Evolutionary conservation across 2,797 vertebrate species (phyloP), one percentile per base, ranked within the genome.

Genomic region (Heterohyrax brucei): DNA sequence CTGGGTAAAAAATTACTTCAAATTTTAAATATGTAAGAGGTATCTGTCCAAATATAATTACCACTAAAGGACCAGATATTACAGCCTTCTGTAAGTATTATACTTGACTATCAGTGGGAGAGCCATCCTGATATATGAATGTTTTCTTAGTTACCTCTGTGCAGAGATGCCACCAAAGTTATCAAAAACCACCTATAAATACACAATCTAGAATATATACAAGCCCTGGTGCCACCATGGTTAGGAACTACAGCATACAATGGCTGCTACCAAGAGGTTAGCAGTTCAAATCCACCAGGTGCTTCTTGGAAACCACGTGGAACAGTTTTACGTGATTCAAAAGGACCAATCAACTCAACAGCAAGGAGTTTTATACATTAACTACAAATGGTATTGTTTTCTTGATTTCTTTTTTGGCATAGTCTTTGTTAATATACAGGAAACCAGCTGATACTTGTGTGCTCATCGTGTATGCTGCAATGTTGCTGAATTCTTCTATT

Each of bases 141-240:
- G 39, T 53, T 93, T 93, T 80, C 92, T 92, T 79, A 76, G 44
- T 30, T 44, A 56, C 56, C 86, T 75, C 85, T 53, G 86, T 46
- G 75, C 44, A 73, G 0, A 77, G n/a, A 89, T 78, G 75, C 56
- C 61, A 95, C 83, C 87, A 89, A 90, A 96, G 89, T 91, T 98
- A 97, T 95, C 97, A 96, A 95, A 96, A 95, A 79, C 10, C 94
- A 97, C 88, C 97, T 96, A 94, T 89, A 98, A 97, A 95, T 96
- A 93, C 92, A 97, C 98, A 98, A 98, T 97, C 97, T 95, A 97
- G 92, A 97, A 93, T 53, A 53, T 13, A 53, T 13, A 53, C 8
- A 13, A 13, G 50, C 50, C 50, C 50, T 53, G 50, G 50, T 53
- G 50, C 8, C 50, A 53, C 50, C 8, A 13, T 53, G 50, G 50